These are phyloP conservation scores for Protobothrops flavoviridis DNA, from an alignment of 2,113 vertebrate species.

Conservation along the genomic window DNA sequence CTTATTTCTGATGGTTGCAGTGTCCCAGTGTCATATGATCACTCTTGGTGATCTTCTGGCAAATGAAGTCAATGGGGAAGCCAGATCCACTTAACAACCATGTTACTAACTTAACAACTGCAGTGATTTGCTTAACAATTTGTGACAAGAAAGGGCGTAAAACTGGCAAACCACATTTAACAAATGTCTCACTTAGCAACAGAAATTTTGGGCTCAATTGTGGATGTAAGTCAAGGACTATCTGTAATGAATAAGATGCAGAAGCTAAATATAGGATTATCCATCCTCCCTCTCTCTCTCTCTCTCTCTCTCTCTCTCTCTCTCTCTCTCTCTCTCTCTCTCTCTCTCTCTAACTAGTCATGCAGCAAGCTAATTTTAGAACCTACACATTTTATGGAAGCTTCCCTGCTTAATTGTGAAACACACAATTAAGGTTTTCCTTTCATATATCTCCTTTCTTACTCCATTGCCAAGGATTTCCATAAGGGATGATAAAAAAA, in stretches of 20 bases:
- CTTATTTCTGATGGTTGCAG: not conserved
- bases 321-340: too few relatives aligned
- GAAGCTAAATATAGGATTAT: not conserved
- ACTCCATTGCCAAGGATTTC: not conserved
- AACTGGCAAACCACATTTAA: too few relatives aligned
- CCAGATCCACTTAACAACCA: not conserved
- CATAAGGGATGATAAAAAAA: not conserved
- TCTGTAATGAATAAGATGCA: too few relatives aligned
- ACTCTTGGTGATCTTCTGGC: not conserved
- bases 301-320: too few relatives aligned
- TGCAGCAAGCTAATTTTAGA: not conserved
- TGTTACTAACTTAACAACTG: not conserved
- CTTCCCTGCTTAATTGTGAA: not conserved
- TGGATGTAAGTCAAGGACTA: too few relatives aligned
- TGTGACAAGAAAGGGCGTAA: too few relatives aligned
- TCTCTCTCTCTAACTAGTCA: not conserved
- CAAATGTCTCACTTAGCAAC: too few relatives aligned
- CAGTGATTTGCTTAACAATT: not conserved
- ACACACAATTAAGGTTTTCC: not conserved
- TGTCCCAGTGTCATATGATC: not conserved
- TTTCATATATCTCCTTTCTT: not conserved
- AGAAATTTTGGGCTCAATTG: too few relatives aligned
- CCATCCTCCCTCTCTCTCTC: not conserved
- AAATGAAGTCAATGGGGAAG: not conserved
- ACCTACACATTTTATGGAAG: not conserved